Conservation (phyloP, 2,113 vertebrate genomes). For the Chlamydotis undulata region DNA sequence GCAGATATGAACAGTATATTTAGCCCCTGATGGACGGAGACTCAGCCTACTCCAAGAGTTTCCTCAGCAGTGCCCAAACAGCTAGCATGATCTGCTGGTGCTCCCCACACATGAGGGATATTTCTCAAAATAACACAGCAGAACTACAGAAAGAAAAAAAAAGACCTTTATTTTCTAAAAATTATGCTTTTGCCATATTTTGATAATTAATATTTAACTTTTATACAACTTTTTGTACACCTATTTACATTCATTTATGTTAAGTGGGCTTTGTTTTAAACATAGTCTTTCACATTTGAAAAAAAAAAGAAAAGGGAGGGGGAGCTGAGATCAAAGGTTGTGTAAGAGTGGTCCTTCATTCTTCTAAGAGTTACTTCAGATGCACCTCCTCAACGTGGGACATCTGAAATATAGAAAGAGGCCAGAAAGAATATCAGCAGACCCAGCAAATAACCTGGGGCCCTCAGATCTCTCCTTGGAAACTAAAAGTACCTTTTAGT, state of each 20-base stretch:
- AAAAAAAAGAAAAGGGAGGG: not conserved
- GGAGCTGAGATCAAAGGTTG: not conserved
- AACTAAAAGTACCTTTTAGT: constrained; percentile 29
- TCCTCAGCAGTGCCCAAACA: not conserved
- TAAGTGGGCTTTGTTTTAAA: not conserved
- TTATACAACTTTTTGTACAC: constrained; percentile 56
- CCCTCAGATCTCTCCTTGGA: not conserved
- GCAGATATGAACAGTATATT: not conserved
- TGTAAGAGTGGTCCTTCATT: constrained; percentile 19
- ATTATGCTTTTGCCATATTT: constrained; percentile 1
- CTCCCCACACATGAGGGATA: accelerated
- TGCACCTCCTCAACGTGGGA: not conserved
- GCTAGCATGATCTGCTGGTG: not conserved
- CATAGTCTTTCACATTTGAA: constrained; percentile 26
- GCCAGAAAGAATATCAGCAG: not conserved
- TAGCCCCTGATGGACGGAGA: accelerated
- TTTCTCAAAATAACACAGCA: constrained; percentile 22
- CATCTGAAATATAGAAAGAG: constrained; percentile 25
- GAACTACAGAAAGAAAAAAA: constrained; percentile 44
- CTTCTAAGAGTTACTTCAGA: constrained; percentile 2
- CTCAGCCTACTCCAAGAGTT: not conserved
- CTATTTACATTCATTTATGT: constrained; percentile 62
- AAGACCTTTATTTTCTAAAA: constrained; percentile 54
- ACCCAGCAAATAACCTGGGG: not conserved
- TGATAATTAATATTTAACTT: constrained; percentile 28